A percentile compares a stretch with the other conserved stretches of the same genome.
phyloP scores from a whole-genome alignment of 2,797 vertebrate species.

The Cyclopterus lumpus region DNA sequence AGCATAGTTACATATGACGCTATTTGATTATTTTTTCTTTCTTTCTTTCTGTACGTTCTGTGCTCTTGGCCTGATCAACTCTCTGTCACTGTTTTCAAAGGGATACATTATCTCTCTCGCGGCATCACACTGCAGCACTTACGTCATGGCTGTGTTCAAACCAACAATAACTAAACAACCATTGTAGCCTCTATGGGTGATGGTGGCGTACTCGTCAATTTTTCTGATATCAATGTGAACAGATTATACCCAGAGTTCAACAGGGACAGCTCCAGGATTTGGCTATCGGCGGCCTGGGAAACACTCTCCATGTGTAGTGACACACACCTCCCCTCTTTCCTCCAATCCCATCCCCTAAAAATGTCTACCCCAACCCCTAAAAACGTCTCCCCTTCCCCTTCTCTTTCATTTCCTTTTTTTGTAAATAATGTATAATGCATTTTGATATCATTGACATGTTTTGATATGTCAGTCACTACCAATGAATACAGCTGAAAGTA shows the following conservation, averaged over 20 bases:
- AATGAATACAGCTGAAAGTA: conserved; percentile 87
- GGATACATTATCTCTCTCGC: conserved; percentile 38
- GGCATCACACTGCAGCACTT: conserved; percentile 49
- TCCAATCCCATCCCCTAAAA: conserved; percentile 25
- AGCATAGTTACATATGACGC: conserved; percentile 46
- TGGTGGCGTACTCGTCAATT: conserved; percentile 56
- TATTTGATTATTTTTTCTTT: conserved; percentile 59
- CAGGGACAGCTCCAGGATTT: conserved; percentile 68
- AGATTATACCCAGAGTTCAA: conserved; percentile 59
- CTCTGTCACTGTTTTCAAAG: conserved; percentile 40
- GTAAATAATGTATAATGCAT: conserved; percentile 88
- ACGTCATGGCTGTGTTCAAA: conserved; percentile 46
- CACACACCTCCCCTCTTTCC: conserved; percentile 61
- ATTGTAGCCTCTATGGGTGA: conserved; percentile 61
- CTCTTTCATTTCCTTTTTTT: conserved; percentile 73
- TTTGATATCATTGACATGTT: conserved; percentile 89
- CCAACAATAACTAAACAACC: conserved; percentile 55
- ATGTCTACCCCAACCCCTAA: neutral
- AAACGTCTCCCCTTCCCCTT: conserved; percentile 11
- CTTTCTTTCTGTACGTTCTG: conserved; percentile 48
- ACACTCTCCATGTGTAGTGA: conserved; percentile 51
- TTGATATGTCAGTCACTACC: conserved; percentile 87
- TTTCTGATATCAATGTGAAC: conserved; percentile 73
- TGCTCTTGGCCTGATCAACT: conserved; percentile 49
- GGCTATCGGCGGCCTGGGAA: conserved; percentile 52